Evolutionary conservation across 2,113 vertebrate species (phyloP), one percentile per base, ranked within the genome.

Genomic region (Asarcornis scutulata): DNA sequence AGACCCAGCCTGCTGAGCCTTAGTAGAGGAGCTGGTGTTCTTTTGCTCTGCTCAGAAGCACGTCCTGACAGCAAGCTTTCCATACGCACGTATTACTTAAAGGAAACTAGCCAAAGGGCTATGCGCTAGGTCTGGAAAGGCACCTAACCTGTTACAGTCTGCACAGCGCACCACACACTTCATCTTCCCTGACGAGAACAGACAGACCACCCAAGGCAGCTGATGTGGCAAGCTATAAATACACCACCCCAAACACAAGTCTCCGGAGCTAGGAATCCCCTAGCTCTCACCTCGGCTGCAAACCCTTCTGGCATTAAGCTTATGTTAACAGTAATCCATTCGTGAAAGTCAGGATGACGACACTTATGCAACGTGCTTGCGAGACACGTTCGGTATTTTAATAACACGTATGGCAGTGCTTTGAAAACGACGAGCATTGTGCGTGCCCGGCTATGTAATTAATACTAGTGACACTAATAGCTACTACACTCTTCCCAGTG

Each of bases 181-280:
- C 3, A 26, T 13, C 36, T 48, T 67, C 52, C 63, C 63, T 53
- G 31, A 62, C 62, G 62, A 76, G 58, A 76, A 83, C 0, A 0
- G 40, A 59, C 7, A 21, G 86, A 62, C 48, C 62, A 87, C 44
- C 15, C 1, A 81, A 69, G 27, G 86, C 71, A 87, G 81, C 68
- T 68, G 52, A 88, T 44, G 73, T 11, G 46, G 50, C 9, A 87
- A 89, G 84, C 91, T 93, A 89, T 92, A 93, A 95, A 95, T 96
- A 96, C 29, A 4, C 32, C 80, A 78, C 62, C 96, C 95, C 94
- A 93, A 83, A 94, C 87, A 93, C 88, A 93, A 84, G 82, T 50
- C 71, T 85, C 58, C 78, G 20, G 73, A 69, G 77, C 77, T 91
- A 73, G 95, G 69, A 94, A 95, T 69, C 85, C 68, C 86, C 93